phyloP scores from a whole-genome alignment of 1,140 invertebrate genomes.

The Drosophila hydei region DNA sequence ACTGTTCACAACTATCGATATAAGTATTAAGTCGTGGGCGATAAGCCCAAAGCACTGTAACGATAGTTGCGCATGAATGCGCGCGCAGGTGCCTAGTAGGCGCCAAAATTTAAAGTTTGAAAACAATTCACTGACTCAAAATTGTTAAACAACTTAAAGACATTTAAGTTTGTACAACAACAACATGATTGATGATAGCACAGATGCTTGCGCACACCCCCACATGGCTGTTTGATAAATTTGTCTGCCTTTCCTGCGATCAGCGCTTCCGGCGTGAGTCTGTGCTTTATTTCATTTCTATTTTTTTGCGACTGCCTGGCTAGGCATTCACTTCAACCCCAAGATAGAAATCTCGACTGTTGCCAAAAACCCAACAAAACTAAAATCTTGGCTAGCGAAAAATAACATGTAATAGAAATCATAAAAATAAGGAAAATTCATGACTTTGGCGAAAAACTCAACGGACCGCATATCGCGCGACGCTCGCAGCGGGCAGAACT shows the following conservation, averaged over 20 bases:
- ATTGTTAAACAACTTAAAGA: constrained; percentile 26
- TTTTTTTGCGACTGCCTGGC: constrained; percentile 31
- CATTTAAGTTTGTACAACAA: constrained; percentile 4
- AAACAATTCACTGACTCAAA: constrained; percentile 15
- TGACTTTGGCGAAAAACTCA: constrained; percentile 72
- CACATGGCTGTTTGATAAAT: constrained; percentile 67
- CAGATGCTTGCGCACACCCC: constrained; percentile 40
- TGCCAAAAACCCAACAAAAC: constrained; percentile 68
- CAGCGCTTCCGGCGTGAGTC: constrained; percentile 72
- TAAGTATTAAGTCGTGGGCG: background rate
- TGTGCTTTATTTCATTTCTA: constrained; percentile 13
- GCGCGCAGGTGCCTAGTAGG: constrained; percentile 19
- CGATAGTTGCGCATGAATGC: constrained; percentile 32
- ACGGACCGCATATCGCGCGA: constrained; percentile 70
- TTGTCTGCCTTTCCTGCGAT: constrained; percentile 80
- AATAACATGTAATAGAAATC: constrained; percentile 67
- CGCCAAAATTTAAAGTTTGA: constrained; percentile 54
- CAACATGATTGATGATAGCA: constrained; percentile 60
- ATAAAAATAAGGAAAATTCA: constrained; percentile 80
- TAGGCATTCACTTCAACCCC: constrained; percentile 42
- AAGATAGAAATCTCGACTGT: constrained; percentile 40
- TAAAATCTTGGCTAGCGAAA: constrained; percentile 59
- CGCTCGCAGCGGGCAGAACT: constrained; percentile 22
- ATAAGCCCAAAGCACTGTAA: constrained; percentile 14
- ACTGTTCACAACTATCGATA: constrained; percentile 48